A percentile compares a stretch with the other conserved stretches of the same genome.
Evolutionary conservation across 2,888 invertebrate species (phyloP).

Genomic region (Thymelicus lineola): DNA sequence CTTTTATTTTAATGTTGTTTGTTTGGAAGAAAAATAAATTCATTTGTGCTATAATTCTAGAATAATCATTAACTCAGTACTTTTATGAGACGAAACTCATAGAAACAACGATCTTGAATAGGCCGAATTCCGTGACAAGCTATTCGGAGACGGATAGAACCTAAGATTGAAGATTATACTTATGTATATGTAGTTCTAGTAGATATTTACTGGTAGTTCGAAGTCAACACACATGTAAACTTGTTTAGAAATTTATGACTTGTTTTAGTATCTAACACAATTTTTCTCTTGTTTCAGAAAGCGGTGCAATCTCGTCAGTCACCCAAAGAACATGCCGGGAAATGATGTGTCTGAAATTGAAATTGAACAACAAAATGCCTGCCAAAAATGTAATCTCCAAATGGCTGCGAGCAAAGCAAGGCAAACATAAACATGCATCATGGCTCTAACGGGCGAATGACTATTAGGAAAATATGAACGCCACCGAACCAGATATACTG

Average conservation of each 20-base stretch:
- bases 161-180: too few relatives aligned
- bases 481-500: conserved; percentile 67
- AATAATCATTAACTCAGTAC: too few relatives aligned
- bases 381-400: conserved; percentile 81
- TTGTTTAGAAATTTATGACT: neutral
- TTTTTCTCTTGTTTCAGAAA: conserved; percentile 69
- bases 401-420: conserved; percentile 80
- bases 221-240: too few relatives aligned
- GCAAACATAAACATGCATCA: conserved; percentile 79
- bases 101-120: too few relatives aligned
- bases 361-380: conserved; percentile 74
- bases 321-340: conserved; percentile 67
- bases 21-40: too few relatives aligned
- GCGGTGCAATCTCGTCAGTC: conserved; percentile 51
- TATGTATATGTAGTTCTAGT: too few relatives aligned
- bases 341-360: conserved; percentile 73
- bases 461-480: conserved; percentile 78
- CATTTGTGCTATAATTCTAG: too few relatives aligned
- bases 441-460: conserved; percentile 75
- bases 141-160: too few relatives aligned
- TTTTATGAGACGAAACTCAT: too few relatives aligned
- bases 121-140: too few relatives aligned
- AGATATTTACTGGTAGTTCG: too few relatives aligned
- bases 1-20: too few relatives aligned
- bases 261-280: conserved; percentile 13